Conservation (phyloP, 2,113 vertebrate genomes). For the Xenopus tropicalis region UCB_Xtro_10.0 CM004444.2:122473501-122474000, state of each 20-base stretch:
- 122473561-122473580: too few relatives aligned
- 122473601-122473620: too few relatives aligned
- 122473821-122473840: slow-evolving; percentile 79
- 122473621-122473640: too few relatives aligned
- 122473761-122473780: slow-evolving; percentile 64
- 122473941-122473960: slow-evolving; percentile 88
- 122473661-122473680: too few relatives aligned
- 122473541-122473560: too few relatives aligned
- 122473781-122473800: slow-evolving; percentile 71
- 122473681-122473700: too few relatives aligned
- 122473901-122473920: slow-evolving; percentile 93
- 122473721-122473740: too few relatives aligned
- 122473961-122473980: slow-evolving; percentile 67
- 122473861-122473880: slow-evolving; percentile 98
- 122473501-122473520: too few relatives aligned
- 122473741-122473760: slow-evolving; percentile 14
- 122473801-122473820: slow-evolving; percentile 69
- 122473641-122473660: too few relatives aligned
- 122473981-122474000: slow-evolving; percentile 79
- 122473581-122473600: too few relatives aligned
- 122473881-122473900: slow-evolving; percentile 91
- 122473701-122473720: too few relatives aligned
- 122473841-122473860: slow-evolving; percentile 94
- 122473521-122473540: too few relatives aligned
- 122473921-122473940: slow-evolving; percentile 87